Conservation (phyloP, 2,113 vertebrate species). For the Oenanthe oenanthe region DNA sequence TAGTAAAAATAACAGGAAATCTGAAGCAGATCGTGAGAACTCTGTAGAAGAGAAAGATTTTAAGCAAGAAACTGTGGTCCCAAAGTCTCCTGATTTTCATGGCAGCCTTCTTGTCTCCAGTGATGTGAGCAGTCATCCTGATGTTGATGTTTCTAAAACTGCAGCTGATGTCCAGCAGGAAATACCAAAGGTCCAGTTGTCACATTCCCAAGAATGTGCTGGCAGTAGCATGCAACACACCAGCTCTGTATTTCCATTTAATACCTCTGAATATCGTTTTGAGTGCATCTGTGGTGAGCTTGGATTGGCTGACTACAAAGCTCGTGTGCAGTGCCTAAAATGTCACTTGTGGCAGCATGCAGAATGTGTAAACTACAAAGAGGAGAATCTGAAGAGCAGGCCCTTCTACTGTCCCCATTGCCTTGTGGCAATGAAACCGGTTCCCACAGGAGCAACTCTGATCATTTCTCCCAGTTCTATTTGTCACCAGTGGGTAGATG, state of each 20-base stretch:
- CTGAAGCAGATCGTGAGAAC: background rate
- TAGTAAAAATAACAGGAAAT: constrained; percentile 27
- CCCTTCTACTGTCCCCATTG: constrained; percentile 99
- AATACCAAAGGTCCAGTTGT: background rate
- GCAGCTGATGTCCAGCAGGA: background rate
- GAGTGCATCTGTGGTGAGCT: constrained; percentile 97
- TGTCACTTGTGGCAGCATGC: constrained; percentile 97
- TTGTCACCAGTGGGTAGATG: constrained; percentile 98
- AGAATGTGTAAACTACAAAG: constrained; percentile 94
- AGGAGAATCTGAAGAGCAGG: constrained; percentile 86
- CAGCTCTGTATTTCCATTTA: constrained; percentile 76
- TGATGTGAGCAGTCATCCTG: background rate
- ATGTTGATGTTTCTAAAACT: background rate
- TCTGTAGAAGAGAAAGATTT: background rate
- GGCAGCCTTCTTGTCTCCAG: background rate
- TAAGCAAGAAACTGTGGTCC: background rate
- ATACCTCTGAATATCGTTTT: constrained; percentile 88
- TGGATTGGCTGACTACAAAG: constrained; percentile 87
- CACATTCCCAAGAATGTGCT: constrained; percentile 19
- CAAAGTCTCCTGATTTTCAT: background rate
- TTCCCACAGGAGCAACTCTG: constrained; percentile 92
- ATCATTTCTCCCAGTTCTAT: constrained; percentile 98
- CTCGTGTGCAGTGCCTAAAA: constrained; percentile 95
- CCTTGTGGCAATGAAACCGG: constrained; percentile 94
- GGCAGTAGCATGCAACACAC: constrained; percentile 8